Evolutionary conservation across 92 coral and sea anemone genomes (phyloP).

Genomic region (Actinernus sp.): DNA sequence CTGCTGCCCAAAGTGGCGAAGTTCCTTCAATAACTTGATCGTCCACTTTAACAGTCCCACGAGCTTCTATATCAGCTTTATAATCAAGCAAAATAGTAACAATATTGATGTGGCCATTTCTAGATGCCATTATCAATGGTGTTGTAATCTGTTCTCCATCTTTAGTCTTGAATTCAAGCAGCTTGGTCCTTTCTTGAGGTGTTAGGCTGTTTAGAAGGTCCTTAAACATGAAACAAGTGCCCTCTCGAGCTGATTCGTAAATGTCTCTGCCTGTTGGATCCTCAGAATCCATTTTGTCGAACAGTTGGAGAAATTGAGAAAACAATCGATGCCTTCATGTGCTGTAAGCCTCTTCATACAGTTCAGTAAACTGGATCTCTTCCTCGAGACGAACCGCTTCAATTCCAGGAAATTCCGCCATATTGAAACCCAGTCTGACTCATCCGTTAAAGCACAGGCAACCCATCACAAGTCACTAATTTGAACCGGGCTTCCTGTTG

Average conservation of each 20-base stretch:
- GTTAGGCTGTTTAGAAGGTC: constrained; percentile 57
- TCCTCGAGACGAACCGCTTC: too few relatives aligned
- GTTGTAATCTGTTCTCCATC: constrained; percentile 79
- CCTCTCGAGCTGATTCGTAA: constrained; percentile 72
- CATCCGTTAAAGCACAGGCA: too few relatives aligned
- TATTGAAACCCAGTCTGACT: too few relatives aligned
- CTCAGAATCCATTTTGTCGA: too few relatives aligned
- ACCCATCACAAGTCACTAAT: too few relatives aligned
- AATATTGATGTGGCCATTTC: constrained; percentile 81
- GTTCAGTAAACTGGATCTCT: too few relatives aligned
- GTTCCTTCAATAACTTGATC: constrained; percentile 86
- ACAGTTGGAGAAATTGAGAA: too few relatives aligned
- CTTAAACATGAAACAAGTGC: constrained; percentile 37
- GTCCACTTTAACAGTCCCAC: constrained; percentile 86
- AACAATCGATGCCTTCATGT: too few relatives aligned
- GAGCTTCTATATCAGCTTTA: constrained; percentile 77
- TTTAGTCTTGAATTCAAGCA: constrained; percentile 51
- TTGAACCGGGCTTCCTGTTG: too few relatives aligned
- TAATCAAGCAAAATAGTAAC: constrained; percentile 75
- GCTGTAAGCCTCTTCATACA: too few relatives aligned
- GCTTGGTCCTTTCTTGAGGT: constrained; percentile 35
- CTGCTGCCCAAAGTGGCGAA: constrained; percentile 88
- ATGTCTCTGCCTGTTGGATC: constrained; percentile 8
- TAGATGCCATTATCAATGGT: constrained; percentile 74
- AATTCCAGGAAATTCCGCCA: too few relatives aligned